Percentiles rank a stretch among this genome's conserved stretches.
Evolutionary conservation across 1,140 invertebrate species (phyloP).

Genomic region (Mercenaria mercenaria): DNA sequence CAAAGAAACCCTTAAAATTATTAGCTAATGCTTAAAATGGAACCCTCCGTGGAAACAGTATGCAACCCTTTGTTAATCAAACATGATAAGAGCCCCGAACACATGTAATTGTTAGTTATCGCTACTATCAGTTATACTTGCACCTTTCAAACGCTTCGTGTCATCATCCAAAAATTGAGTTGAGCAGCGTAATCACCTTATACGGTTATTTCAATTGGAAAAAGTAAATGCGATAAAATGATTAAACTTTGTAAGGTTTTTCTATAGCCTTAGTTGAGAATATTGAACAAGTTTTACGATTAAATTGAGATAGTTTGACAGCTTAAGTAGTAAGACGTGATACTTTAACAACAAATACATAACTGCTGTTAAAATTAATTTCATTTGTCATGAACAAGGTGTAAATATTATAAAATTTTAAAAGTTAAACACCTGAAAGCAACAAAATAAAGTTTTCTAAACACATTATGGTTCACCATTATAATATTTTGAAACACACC

Average conservation of each 20-base stretch:
- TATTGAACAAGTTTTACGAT: background rate
- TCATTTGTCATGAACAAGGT: background rate
- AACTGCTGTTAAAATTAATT: constrained; percentile 8
- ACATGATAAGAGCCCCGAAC: background rate
- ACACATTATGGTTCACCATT: no score
- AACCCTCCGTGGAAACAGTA: background rate
- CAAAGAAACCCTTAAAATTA: no score
- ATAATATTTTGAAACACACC: no score
- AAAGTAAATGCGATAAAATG: constrained; percentile 21
- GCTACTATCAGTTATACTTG: background rate
- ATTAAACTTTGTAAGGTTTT: background rate
- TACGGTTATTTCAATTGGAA: background rate
- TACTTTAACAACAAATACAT: background rate
- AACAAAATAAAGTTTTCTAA: no score
- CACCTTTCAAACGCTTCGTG: background rate
- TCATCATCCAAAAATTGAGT: background rate
- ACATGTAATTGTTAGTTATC: background rate
- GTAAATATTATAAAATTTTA: no score
- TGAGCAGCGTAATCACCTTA: background rate
- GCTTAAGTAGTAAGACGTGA: background rate
- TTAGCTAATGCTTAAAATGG: no score
- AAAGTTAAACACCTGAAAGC: no score
- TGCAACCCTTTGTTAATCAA: background rate
- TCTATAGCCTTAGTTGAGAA: background rate
- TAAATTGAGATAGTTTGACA: background rate